Base-by-base conservation (phyloP, 2,888 invertebrate species). In the Machimus rusticus region DNA sequence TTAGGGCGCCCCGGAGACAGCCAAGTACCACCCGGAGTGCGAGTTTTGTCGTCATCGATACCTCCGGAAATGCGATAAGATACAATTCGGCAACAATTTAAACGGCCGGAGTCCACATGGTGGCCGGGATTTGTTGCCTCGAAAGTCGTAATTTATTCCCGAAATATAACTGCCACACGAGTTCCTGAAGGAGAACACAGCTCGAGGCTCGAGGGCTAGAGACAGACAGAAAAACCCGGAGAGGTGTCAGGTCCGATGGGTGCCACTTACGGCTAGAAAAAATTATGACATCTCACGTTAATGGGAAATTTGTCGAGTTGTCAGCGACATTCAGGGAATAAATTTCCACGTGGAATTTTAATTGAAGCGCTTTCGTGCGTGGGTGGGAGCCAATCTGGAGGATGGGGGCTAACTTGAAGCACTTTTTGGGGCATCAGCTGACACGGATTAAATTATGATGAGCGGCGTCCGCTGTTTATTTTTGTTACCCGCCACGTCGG, bases 231-330 rank as follows among this genome's bases (percentile, higher is more conserved):
- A 46, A 23, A 85, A 16, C 74, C 16, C 46, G 4, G 9, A 16
- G 46, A 85, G 74, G 74, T 85, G 85, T 74, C 85, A 39, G 46
- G 46, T 74, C 43, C 66, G 14, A 74, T 85, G 55, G 82, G 85
- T 74, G 74, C 74, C 43, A 74, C 74, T 31, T 74, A 85, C 39
- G 37, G 23, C 74, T 31, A 9, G 82, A 34, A 57, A 23, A 85
- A 85, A 85, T 85, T 85, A 85, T 85, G 85, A 74, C 74, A 85
- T 85, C 74, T 74, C 19, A 43, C 51, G 43, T 43, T 85, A 74
- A 85, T 85, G 74, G 85, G 46, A 43, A 85, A 85, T 85, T 85
- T 85, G 85, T 85, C 74, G 85, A 39, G n/a, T 43, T 85, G 74
- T 85, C 74, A 43, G 39, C 84, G 28, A 66, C 39, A 66, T 37